A percentile compares a stretch with the other conserved stretches of the same genome.
Evolutionary conservation across 2,113 vertebrate genomes (phyloP).

Genomic region (Etheostoma cragini): DNA sequence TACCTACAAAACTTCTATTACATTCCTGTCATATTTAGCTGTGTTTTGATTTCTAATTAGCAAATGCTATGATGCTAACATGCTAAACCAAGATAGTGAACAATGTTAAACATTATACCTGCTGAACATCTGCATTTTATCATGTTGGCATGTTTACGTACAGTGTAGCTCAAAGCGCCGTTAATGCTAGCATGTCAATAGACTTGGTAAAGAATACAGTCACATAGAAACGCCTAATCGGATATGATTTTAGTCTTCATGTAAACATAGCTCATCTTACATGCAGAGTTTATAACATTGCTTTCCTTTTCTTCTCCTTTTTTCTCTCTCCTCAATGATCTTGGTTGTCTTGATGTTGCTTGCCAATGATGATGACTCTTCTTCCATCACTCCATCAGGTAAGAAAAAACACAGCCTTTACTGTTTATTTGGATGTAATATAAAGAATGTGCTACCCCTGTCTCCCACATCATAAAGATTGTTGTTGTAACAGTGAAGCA

Average conservation of each 20-base stretch:
- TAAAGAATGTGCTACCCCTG: not conserved
- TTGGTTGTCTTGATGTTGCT: constrained; percentile 10
- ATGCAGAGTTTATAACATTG: constrained; percentile 16
- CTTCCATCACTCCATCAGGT: constrained; percentile 41
- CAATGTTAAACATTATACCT: not conserved
- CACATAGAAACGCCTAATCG: not conserved
- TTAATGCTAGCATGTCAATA: not conserved
- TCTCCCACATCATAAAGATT: not conserved
- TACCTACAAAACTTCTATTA: not conserved
- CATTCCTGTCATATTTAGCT: not conserved
- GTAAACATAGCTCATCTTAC: not conserved
- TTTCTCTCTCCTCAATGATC: constrained; percentile 11
- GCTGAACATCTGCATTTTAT: too few relatives aligned
- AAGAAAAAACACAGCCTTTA: constrained; percentile 46
- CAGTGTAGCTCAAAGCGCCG: not conserved
- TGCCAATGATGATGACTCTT: not conserved
- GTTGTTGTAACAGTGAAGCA: not conserved
- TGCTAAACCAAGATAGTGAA: not conserved
- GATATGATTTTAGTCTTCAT: not conserved
- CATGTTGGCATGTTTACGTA: not conserved
- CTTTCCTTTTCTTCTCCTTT: not conserved
- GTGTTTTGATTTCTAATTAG: not conserved
- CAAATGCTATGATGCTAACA: not conserved
- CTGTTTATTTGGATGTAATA: not conserved
- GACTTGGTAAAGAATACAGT: not conserved